Base-by-base conservation (phyloP, 1,140 invertebrate genomes). In the Lysiphlebus fabarum region DNA sequence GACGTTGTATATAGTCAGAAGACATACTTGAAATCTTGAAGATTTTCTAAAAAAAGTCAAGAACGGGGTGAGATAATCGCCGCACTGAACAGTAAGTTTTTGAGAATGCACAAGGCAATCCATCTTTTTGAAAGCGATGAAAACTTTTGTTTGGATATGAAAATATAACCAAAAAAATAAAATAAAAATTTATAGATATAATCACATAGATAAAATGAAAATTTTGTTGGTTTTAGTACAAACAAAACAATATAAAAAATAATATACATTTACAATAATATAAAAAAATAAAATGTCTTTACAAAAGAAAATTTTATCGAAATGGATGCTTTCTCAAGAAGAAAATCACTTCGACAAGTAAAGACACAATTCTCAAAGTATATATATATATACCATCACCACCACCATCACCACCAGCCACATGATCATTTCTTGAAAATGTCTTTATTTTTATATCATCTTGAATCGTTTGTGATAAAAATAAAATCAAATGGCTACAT, bases 51-150 rank as follows among this genome's bases (percentile, higher is more conserved):
- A 26, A 33, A 34, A 36, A 34, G 10, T 26, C 2, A 26, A n/a
- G 49, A 51, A 51, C 9, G 45, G 62, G 58, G 62, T 63, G 62
- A 60, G 62, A 63, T 63, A 63, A 63, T 60, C 58, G 58, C 54
- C 53, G 34, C 44, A 53, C 53, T 54, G 48, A 63, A 63, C 55
- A 60, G 60, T 63, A 63, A 63, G 62, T 63, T 58, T 48, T 17
- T 38, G 54, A 37, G 34, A 14, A 14, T 38, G 47, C 43, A 48
- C 17, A 1, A 26, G 4, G 17, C 17, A 26, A 4, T 50, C 36
- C 54, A 49, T 60, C 49, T 58, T 51, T 42, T 47, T 47, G 49
- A 37, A 61, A 49, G 42, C 17, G 17, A 26, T 26, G 17, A 1
- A 4, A 26, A 1, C 17, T 26, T 26, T 26, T 26, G 17, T 26